Evolutionary conservation across 1,140 invertebrate genomes (phyloP), one percentile per base, ranked within the genome.

Genomic region (Zaprionus nigranus): DNA sequence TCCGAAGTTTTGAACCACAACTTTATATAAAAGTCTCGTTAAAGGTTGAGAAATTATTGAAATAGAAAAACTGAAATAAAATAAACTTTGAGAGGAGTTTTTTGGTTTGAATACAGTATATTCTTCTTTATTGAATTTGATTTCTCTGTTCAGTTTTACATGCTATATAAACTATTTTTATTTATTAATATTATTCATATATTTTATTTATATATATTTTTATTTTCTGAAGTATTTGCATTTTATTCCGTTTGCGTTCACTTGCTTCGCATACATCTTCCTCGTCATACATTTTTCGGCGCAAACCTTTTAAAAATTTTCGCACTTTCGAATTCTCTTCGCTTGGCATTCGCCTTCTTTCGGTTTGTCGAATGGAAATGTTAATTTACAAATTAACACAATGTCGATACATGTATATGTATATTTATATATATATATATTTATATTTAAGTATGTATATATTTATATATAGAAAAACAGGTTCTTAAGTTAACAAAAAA

Each of bases 81-180:
- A 36, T 30, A 13, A 11, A 13, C 13, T 7, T 38, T 38, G 36
- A 15, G 36, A 3, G 36, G 36, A 38, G 13, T 38, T 53, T 38
- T 53, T 22, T 43, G 56, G 69, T 88, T 84, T 75, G 85, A 88
- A 88, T 88, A 88, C 84, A 88, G 85, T 88, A 88, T 86, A 88
- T 88, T 88, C 85, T 72, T 88, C 85, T 88, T 88, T 88, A 88
- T 88, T 88, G 81, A 90, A 88, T 90, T 90, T 90, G 84, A 90
- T 88, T 88, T 88, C 82, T 87, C 84, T 87, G 84, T 87, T 87
- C 84, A 84, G 80, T 87, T 83, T 87, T 87, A 87, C 81, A 87
- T 87, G 84, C 84, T 87, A 87, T 87, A 87, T 87, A 87, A 87
- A 87, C 84, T 87, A 87, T 74, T 84, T 83, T 78, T 83, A 73